A percentile compares a stretch with the other conserved stretches of the same genome.
phyloP scores from a whole-genome alignment of 2,797 vertebrate genomes.

The Podarcis lilfordi region DNA sequence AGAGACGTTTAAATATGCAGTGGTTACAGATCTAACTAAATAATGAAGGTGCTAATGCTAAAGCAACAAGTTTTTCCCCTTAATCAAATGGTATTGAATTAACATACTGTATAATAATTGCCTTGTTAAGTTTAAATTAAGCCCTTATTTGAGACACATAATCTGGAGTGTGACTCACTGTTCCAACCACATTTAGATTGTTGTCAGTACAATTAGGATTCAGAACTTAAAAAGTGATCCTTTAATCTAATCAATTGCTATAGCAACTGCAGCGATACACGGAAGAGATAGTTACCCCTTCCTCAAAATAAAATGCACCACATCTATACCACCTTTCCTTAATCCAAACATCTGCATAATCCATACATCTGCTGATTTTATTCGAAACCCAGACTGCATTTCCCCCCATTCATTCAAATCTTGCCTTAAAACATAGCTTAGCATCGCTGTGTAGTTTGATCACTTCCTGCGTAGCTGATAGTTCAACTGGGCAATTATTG shows the following conservation, averaged over 20 bases:
- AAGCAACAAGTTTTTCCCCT: conserved; percentile 50
- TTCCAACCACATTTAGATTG: conserved; percentile 71
- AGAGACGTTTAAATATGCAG: neutral
- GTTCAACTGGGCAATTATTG: neutral
- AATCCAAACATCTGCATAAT: conserved; percentile 15
- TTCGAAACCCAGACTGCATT: neutral
- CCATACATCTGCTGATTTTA: neutral
- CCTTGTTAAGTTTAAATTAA: conserved; percentile 74
- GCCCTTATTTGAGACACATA: conserved; percentile 67
- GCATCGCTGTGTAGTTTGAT: neutral
- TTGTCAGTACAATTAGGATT: conserved; percentile 76
- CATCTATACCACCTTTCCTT: conserved; percentile 15
- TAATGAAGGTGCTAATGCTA: conserved; percentile 41
- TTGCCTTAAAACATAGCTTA: neutral
- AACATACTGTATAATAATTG: conserved; percentile 71
- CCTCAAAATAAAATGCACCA: conserved; percentile 18
- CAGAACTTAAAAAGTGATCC: conserved; percentile 65
- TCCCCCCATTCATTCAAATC: neutral
- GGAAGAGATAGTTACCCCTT: conserved; percentile 50
- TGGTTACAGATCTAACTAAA: conserved; percentile 30
- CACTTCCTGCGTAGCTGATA: neutral
- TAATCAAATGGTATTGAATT: conserved; percentile 68
- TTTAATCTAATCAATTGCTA: conserved; percentile 68
- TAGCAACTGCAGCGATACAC: conserved; percentile 72
- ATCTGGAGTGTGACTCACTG: conserved; percentile 71